Percentiles rank a stretch among this genome's conserved stretches.
phyloP scores from a whole-genome alignment of 2,888 invertebrate genomes.

The Orthosia incerta region DNA sequence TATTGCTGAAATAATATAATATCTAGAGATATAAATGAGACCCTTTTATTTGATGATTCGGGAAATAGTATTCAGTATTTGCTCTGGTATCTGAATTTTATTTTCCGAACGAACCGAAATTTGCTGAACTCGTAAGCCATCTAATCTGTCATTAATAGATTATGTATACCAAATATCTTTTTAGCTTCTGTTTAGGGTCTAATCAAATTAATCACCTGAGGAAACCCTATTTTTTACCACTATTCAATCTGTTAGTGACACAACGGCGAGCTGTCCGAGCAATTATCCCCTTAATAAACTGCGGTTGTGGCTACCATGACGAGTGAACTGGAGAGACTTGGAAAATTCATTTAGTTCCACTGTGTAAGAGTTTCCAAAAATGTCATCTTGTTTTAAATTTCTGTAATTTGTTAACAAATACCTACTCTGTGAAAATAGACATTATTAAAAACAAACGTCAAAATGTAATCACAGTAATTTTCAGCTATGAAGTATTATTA shows the following conservation, averaged over 20 bases:
- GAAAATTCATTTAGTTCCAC: no score
- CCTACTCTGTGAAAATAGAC: no score
- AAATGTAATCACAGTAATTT: no score
- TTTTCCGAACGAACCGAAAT: not conserved
- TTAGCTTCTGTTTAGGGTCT: not conserved
- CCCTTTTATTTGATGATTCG: not conserved
- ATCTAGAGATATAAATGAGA: not conserved
- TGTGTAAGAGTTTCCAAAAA: no score
- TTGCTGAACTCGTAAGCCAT: not conserved
- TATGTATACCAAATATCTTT: not conserved
- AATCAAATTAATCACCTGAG: not conserved
- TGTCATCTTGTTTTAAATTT: no score
- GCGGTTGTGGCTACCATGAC: constrained; percentile 19
- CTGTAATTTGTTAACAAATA: no score
- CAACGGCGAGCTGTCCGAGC: constrained; percentile 5
- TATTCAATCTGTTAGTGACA: constrained; percentile 26
- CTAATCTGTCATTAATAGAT: not conserved
- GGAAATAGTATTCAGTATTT: not conserved
- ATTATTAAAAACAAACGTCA: no score
- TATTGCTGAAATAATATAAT: not conserved
- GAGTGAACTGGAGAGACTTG: constrained; percentile 15
- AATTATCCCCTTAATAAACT: constrained; percentile 34
- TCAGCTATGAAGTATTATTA: no score
- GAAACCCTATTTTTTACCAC: constrained; percentile 3
- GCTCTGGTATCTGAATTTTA: not conserved